phyloP scores from a whole-genome alignment of 1,140 invertebrate species.

The Sweltsa coloradensis region DNA sequence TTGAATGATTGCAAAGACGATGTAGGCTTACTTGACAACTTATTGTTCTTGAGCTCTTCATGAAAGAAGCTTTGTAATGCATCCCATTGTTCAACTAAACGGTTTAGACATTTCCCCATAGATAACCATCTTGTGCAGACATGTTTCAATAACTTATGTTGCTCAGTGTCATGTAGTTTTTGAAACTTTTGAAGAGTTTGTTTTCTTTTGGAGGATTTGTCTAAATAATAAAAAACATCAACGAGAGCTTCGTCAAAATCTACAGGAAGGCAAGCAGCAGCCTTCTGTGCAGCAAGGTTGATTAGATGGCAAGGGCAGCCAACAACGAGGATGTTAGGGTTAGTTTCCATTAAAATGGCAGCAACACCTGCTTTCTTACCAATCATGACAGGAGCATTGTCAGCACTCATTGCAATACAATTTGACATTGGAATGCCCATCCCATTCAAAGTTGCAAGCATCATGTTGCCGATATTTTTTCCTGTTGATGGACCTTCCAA shows the following conservation, averaged over 20 bases:
- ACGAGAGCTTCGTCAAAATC: neutral
- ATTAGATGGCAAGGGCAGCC: conserved; percentile 1
- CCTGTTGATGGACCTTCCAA: neutral
- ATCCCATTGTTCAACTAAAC: conserved; percentile 1
- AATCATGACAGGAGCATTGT: conserved; percentile 2
- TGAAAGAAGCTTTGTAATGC: neutral
- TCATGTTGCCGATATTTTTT: neutral
- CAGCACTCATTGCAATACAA: neutral
- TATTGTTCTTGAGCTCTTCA: neutral
- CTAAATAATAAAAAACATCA: neutral
- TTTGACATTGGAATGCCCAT: neutral
- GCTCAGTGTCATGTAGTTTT: conserved; percentile 1
- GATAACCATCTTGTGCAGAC: conserved; percentile 1
- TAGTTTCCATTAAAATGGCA: neutral
- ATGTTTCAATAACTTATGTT: conserved; percentile 1
- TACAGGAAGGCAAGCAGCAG: conserved; percentile 2
- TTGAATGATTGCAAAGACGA: neutral
- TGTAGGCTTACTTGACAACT: neutral
- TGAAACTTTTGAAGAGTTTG: neutral
- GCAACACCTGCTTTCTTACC: neutral
- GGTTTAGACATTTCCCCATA: neutral
- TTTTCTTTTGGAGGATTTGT: neutral
- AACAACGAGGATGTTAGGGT: neutral
- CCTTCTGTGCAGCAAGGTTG: neutral
- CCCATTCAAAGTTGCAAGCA: neutral